Base-by-base conservation (phyloP, 2,797 vertebrate species). In the Brotula barbata region DNA sequence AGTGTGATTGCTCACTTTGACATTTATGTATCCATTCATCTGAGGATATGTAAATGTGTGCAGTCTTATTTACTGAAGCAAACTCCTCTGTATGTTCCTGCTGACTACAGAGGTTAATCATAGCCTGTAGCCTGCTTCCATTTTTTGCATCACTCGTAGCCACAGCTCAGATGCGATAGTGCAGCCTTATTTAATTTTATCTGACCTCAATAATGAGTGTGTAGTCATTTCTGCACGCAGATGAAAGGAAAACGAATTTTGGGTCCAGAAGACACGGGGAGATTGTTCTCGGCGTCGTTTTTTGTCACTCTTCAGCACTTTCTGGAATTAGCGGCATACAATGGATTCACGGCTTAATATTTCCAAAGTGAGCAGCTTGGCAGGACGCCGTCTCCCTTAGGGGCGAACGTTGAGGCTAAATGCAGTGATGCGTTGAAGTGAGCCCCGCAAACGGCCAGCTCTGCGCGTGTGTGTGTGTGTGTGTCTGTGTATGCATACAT, bases 341-440 rank as follows among this genome's bases (percentile, higher is more conserved):
- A 51, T 62, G 64, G 45, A 41, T 65, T 68, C 49, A 64, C 58
- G 65, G 54, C 68, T 80, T 75, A 84, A 86, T 87, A 80, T 87
- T 83, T 85, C 70, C 78, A 57, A 61, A 68, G 77, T 62, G 65
- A 77, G 74, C 75, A 75, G 76, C 75, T 64, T 69, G 71, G 66
- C 72, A n/a, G 40, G 23, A 53, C 53, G 28, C 74, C 75, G 68
- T 52, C 55, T 78, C 75, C 73, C 78, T 75, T 3, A 25, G 62
- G 78, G 73, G 75, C 43, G 52, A 70, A 70, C 68, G 67, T 72
- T 55, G 71, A 75, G 73, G 69, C 64, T 62, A 65, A 84, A 84
- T 44, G 76, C 60, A 68, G 61, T 46, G 73, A 71, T 75, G 77
- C 81, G 81, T 83, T 68, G 71, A 64, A 71, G 33, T 8, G 14